Evolutionary conservation across 2,797 vertebrate species (phyloP).

Genomic region (Thripadectes ignobilis): DNA sequence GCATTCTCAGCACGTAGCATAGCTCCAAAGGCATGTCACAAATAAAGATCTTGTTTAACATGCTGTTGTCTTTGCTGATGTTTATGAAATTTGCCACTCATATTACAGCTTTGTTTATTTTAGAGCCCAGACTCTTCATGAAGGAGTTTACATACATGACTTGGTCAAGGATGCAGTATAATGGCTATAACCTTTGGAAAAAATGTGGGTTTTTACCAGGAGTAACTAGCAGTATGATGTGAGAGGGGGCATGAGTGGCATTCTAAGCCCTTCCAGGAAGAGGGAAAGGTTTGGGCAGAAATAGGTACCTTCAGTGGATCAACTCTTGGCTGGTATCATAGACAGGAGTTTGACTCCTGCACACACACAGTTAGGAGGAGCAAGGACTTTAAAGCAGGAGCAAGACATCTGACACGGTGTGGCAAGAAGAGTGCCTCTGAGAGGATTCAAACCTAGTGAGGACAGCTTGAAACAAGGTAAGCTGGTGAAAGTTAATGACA

Average conservation of each 20-base stretch:
- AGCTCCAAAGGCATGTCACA: slow-evolving; percentile 41
- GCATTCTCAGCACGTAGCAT: slow-evolving; percentile 14
- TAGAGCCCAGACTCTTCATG: neutral
- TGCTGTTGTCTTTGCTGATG: slow-evolving; percentile 40
- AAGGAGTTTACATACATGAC: neutral
- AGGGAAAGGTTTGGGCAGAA: neutral
- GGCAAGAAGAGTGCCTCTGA: neutral
- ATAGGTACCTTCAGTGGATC: neutral
- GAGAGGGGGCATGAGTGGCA: neutral
- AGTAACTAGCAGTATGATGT: neutral
- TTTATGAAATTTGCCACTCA: slow-evolving; percentile 19
- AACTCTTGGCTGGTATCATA: neutral
- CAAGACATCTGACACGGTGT: neutral
- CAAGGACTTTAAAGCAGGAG: neutral
- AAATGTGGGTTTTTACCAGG: neutral
- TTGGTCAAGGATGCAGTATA: neutral
- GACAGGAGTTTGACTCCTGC: neutral
- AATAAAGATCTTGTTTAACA: slow-evolving; percentile 12
- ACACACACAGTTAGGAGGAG: accelerated
- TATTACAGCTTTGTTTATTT: neutral
- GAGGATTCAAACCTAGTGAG: neutral
- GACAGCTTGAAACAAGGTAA: neutral
- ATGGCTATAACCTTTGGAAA: neutral
- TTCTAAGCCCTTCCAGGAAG: neutral
- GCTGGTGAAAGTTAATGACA: neutral